Conservation (phyloP, 2,113 vertebrate species). For the Xiphophorus maculatus region DNA sequence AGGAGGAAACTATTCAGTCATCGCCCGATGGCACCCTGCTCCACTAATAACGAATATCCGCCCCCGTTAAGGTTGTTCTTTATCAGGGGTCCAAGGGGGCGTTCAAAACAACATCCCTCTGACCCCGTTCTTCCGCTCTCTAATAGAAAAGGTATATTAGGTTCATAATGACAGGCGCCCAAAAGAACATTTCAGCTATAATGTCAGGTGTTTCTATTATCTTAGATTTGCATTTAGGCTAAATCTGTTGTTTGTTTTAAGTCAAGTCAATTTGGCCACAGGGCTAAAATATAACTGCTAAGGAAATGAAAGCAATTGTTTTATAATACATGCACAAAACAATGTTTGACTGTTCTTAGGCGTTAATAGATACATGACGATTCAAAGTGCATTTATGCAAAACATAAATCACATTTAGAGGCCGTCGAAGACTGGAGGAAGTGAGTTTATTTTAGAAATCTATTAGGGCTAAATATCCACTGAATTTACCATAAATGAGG, state of each 20-base stretch:
- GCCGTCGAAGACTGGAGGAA: slow-evolving; percentile 10
- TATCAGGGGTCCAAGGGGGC: slow-evolving; percentile 52
- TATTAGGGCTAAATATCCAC: slow-evolving; percentile 45
- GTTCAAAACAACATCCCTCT: slow-evolving; percentile 68
- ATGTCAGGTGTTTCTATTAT: slow-evolving; percentile 39
- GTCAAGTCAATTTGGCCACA: slow-evolving; percentile 62
- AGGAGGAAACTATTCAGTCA: slow-evolving; percentile 28
- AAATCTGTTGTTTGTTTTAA: slow-evolving; percentile 50
- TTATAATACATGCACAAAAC: slow-evolving; percentile 61
- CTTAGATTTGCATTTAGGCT: slow-evolving; percentile 54
- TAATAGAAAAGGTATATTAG: slow-evolving; percentile 59
- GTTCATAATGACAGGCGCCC: slow-evolving; percentile 51
- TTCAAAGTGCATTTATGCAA: slow-evolving; percentile 56
- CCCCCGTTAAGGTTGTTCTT: slow-evolving; percentile 34
- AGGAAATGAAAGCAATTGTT: slow-evolving; percentile 68
- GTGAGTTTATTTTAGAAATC: slow-evolving; percentile 37
- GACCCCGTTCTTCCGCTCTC: slow-evolving; percentile 67
- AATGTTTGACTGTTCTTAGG: slow-evolving; percentile 52
- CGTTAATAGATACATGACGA: slow-evolving; percentile 58
- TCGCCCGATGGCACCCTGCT: slow-evolving; percentile 14
- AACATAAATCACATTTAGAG: slow-evolving; percentile 34
- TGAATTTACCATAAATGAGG: slow-evolving; percentile 29
- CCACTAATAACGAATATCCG: slow-evolving; percentile 59
- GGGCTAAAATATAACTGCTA: slow-evolving; percentile 38
- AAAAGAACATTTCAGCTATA: slow-evolving; percentile 34